Conservation (phyloP, 2,113 vertebrate genomes). For the Arizona elegans region DNA sequence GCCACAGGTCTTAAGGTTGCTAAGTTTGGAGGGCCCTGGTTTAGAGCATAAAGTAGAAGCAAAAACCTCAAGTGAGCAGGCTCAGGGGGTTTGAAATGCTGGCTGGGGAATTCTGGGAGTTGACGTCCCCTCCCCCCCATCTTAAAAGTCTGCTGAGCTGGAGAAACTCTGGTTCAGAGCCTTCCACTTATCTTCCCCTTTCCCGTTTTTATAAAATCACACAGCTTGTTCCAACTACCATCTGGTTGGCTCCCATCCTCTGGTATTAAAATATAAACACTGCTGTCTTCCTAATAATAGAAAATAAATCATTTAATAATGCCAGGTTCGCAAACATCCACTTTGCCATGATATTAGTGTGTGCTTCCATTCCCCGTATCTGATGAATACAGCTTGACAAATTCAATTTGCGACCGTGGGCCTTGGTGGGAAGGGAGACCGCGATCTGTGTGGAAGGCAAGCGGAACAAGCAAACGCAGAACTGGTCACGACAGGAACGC, state of each 20-base stretch:
- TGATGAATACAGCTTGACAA: conserved; percentile 13
- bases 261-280: conserved; percentile 10
- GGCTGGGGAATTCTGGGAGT: not conserved
- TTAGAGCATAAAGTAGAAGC: no score
- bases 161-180: not conserved
- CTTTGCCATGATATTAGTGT: not conserved
- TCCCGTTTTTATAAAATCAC: not conserved
- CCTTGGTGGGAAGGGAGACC: not conserved
- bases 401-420: conserved; percentile 15
- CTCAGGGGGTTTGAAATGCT: not conserved
- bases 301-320: conserved; percentile 38
- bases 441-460: not conserved
- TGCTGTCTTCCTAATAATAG: not conserved
- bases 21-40: no score
- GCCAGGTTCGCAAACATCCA: not conserved
- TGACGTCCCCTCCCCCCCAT: fast-evolving
- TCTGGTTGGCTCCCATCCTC: not conserved
- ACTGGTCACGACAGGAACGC: not conserved
- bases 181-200: not conserved
- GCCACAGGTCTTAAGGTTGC: no score
- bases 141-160: not conserved
- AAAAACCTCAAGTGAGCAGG: not conserved
- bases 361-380: conserved; percentile 38
- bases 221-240: not conserved
- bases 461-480: conserved; percentile 7